phyloP scores from a whole-genome alignment of 92 coral and sea anemone genomes.

The Porites rus region DNA sequence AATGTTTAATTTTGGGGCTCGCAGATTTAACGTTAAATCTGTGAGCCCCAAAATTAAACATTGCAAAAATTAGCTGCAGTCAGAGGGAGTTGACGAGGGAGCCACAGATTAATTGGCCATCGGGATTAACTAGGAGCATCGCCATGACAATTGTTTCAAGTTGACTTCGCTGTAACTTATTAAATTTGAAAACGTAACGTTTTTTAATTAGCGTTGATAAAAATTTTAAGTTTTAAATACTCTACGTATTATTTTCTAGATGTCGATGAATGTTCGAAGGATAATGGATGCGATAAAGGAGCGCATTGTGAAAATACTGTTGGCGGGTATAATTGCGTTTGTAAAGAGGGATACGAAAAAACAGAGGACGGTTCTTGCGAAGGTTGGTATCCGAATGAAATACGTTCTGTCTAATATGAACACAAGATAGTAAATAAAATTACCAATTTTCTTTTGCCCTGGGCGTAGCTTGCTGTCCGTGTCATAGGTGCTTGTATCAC shows the following conservation, averaged over 20 bases:
- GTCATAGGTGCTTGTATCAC: too few species aligned
- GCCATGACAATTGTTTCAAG: too few species aligned
- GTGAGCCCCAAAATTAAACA: too few species aligned
- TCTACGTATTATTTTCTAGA: not conserved
- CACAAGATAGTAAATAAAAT: too few species aligned
- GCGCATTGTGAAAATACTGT: not conserved
- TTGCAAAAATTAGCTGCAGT: too few species aligned
- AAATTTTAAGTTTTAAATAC: not conserved
- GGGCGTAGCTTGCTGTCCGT: not conserved
- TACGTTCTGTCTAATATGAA: not conserved
- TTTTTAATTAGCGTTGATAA: not conserved
- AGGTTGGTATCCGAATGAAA: not conserved
- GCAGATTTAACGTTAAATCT: too few species aligned
- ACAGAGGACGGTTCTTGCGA: not conserved
- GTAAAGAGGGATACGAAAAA: not conserved
- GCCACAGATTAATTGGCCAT: too few species aligned
- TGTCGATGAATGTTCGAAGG: not conserved
- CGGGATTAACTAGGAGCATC: too few species aligned
- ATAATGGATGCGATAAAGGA: not conserved
- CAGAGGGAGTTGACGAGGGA: too few species aligned
- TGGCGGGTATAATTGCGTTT: not conserved
- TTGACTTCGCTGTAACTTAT: too few species aligned
- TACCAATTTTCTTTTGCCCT: not conserved
- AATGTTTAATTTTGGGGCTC: too few species aligned
- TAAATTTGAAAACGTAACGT: too few species aligned